Conservation (phyloP, 2,797 vertebrate species). For the Cossypha dichroa region DNA sequence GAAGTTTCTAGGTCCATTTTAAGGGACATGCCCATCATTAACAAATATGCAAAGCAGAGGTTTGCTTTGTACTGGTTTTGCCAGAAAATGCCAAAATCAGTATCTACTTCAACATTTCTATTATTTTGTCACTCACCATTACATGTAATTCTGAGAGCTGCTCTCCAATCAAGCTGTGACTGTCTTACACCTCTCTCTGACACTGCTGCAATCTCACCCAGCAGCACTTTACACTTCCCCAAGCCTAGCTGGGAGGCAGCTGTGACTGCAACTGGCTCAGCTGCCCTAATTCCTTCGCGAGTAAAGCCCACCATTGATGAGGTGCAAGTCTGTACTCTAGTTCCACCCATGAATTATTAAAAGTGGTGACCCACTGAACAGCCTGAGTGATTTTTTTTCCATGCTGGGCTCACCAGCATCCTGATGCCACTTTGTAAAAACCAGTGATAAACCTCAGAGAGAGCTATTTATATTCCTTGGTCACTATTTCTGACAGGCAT, state of each 20-base stretch:
- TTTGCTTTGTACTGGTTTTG: neutral
- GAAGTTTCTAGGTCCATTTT: neutral
- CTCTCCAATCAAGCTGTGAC: neutral
- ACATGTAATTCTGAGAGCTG: neutral
- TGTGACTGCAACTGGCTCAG: neutral
- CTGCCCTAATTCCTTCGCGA: neutral
- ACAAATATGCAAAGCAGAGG: neutral
- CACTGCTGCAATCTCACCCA: neutral
- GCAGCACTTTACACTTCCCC: neutral
- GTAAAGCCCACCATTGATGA: neutral
- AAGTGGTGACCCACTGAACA: neutral
- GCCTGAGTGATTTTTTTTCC: neutral
- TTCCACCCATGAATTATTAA: accelerated
- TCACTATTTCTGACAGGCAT: neutral
- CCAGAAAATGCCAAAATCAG: neutral
- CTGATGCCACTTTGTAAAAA: neutral
- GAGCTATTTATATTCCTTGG: neutral
- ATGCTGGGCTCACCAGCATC: neutral
- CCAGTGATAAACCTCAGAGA: neutral
- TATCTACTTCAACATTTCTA: neutral
- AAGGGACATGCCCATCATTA: neutral
- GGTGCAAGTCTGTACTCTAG: neutral
- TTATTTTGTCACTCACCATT: neutral
- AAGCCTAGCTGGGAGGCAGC: neutral
- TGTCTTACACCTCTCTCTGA: neutral